Evolutionary conservation across 2,888 invertebrate species (phyloP).

Genomic region (Clivina fossor): DNA sequence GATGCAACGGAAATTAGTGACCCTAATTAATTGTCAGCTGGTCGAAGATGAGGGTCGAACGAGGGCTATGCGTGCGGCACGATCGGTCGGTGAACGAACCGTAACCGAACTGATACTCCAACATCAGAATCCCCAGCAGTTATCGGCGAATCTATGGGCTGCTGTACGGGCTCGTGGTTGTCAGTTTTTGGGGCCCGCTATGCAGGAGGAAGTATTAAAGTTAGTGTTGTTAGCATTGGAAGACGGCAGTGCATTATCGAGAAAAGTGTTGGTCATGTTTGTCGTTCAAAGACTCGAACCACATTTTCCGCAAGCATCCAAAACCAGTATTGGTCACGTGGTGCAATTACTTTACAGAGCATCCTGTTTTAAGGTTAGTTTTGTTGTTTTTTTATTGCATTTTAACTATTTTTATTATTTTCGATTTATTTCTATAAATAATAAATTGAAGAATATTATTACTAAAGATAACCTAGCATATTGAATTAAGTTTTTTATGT

Average conservation of each 20-base stretch:
- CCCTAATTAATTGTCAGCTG: constrained; percentile 89
- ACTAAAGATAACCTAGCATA: too few relatives aligned
- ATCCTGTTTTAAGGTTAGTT: constrained; percentile 90
- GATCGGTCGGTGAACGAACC: constrained; percentile 92
- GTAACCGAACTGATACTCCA: constrained; percentile 92
- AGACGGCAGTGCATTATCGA: constrained; percentile 90
- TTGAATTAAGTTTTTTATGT: too few relatives aligned
- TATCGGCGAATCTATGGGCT: constrained; percentile 94
- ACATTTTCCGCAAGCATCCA: constrained; percentile 94
- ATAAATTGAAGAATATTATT: too few relatives aligned
- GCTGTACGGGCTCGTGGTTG: constrained; percentile 95
- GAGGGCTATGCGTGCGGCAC: constrained; percentile 76
- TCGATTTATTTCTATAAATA: background rate
- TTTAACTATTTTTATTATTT: background rate
- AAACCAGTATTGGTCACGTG: constrained; percentile 98
- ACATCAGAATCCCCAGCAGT: constrained; percentile 94
- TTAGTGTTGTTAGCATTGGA: constrained; percentile 91
- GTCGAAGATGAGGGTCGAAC: constrained; percentile 85
- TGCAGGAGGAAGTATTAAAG: constrained; percentile 98
- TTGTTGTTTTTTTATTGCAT: background rate
- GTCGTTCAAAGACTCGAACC: constrained; percentile 96
- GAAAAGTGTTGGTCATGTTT: constrained; percentile 96
- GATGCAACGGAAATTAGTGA: constrained; percentile 94
- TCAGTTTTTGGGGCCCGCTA: constrained; percentile 97
- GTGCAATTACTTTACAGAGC: constrained; percentile 97